Conservation (phyloP, 1,140 invertebrate species). For the Monomorium pharaonis region DNA sequence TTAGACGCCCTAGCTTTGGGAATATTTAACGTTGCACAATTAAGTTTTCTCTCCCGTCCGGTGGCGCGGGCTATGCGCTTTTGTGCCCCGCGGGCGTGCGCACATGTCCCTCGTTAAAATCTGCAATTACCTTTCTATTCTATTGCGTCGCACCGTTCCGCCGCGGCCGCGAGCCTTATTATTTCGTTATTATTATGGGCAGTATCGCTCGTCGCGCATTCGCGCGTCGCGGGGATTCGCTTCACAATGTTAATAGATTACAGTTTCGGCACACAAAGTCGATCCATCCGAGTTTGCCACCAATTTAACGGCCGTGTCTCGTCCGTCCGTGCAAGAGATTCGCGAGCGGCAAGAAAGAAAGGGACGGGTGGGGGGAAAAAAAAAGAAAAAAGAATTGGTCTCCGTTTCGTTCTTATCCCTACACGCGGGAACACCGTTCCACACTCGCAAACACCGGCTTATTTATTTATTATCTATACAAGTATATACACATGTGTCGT, state of each 20-base stretch:
- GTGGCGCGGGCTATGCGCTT: neutral
- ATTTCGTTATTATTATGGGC: constrained; percentile 36
- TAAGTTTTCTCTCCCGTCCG: constrained; percentile 10
- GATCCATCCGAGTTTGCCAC: neutral
- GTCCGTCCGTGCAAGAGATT: neutral
- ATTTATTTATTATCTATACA: constrained; percentile 79
- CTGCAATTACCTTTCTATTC: neutral
- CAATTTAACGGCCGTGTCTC: neutral
- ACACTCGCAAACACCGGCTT: constrained; percentile 46
- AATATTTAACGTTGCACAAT: constrained; percentile 52
- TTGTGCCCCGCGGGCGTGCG: neutral
- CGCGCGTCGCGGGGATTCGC: neutral
- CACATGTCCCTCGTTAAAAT: neutral
- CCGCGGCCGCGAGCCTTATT: neutral
- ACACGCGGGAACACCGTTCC: constrained; percentile 13
- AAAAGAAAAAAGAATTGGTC: constrained; percentile 44
- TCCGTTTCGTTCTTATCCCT: constrained; percentile 55
- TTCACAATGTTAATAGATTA: constrained; percentile 30
- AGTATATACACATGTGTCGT: constrained; percentile 82
- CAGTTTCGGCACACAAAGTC: neutral
- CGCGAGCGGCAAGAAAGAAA: neutral
- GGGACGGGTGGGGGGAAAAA: too few species aligned
- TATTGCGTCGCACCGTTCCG: neutral
- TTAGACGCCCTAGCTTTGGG: constrained; percentile 34
- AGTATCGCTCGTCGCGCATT: neutral